Conservation (phyloP, 2,888 invertebrate species). For the Brachylomia viminalis region DNA sequence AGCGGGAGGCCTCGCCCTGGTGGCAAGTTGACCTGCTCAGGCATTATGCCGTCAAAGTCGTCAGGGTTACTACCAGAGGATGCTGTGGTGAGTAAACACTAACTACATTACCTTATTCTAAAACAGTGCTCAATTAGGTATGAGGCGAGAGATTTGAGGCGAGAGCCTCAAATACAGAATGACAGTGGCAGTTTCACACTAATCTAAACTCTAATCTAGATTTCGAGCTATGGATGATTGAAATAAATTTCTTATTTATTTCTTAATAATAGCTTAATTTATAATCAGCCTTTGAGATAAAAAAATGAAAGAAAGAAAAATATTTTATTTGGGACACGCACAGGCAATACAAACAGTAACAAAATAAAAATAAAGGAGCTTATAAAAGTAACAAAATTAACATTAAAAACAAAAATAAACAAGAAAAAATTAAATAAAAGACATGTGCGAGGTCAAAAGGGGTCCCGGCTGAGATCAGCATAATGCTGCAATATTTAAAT, state of each 20-base stretch:
- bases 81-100: conserved; percentile 92
- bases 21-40: conserved; percentile 97
- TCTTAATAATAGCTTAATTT: neutral
- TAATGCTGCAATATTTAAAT: too few species aligned
- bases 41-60: conserved; percentile 96
- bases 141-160: too few species aligned
- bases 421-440: too few species aligned
- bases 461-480: too few species aligned
- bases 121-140: neutral
- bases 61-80: conserved; percentile 95
- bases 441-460: too few species aligned
- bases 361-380: too few species aligned
- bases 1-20: conserved; percentile 97
- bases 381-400: too few species aligned
- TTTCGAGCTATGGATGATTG: neutral
- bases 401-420: too few species aligned
- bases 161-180: neutral
- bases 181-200: neutral
- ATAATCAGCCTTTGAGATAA: neutral
- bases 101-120: neutral
- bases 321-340: too few species aligned
- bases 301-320: too few species aligned
- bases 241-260: neutral
- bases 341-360: too few species aligned
- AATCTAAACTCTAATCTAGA: neutral